Base-by-base conservation (phyloP, 1,140 invertebrate genomes). In the Drosophila eugracilis region DNA sequence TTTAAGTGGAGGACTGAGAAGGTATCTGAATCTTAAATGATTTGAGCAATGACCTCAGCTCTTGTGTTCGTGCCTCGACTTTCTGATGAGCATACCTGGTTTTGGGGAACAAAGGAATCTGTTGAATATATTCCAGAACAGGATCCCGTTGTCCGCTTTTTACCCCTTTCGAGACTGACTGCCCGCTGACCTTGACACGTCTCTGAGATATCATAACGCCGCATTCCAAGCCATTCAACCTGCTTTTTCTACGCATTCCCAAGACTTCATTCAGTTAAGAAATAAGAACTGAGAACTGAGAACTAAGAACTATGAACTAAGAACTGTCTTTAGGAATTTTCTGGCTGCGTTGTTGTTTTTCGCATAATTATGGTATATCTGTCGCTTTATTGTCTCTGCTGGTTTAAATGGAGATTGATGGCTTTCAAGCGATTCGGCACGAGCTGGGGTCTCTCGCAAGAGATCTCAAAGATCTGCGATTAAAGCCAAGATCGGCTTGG, bases 31-130 rank as follows among this genome's bases (percentile, higher is more conserved):
- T 44, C 21, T 24, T 14, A 49, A 71, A 50, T 62, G 50, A 50
- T 65, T 69, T 75, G 62, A 81, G 65, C 60, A 76, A 86, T 74
- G 77, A 86, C 76, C 81, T 77, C 72, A 66, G 42, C 57, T 58
- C 41, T 55, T 45, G 19, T 44, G 41, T 30, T 62, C 48, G n/a
- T 55, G 39, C 45, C 21, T 22, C 34, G 53, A 59, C 50, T 65
- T 59, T 26, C 6, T 15, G 42, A 48, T 45, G n/a, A 57, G 41
- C 59, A 17, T 3, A n/a, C 14, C 15, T 19, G n/a, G 1, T 36
- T 32, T 32, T 12, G 47, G 19, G 10, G 14, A 52, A 66, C 58
- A 49, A 66, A 63, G 34, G 7, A 17, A 26, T 12, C 3, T 26
- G 3, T 17, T 10, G 17, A 21, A 32, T 17, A 47, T 65, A 17